phyloP scores from a whole-genome alignment of 2,888 invertebrate species.

The Gymnoscelis rufifasciata region DNA sequence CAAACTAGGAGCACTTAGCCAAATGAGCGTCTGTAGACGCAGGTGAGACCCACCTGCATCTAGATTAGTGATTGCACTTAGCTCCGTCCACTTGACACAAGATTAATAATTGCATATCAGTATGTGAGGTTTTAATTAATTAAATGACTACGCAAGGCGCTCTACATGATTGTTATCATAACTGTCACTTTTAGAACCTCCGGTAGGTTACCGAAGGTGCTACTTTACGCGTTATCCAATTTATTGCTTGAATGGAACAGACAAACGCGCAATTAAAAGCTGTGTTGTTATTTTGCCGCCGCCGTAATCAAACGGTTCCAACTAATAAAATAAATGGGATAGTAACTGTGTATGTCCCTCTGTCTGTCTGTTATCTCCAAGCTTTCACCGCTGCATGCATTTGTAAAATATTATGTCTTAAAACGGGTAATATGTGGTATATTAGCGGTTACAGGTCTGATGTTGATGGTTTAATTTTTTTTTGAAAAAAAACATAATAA shows the following conservation, averaged over 20 bases:
- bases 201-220: constrained; percentile 30
- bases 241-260: constrained; percentile 7
- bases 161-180: constrained; percentile 40
- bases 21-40: constrained; percentile 49
- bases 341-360: no score
- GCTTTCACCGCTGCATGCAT: no score
- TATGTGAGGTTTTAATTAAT: constrained; percentile 65
- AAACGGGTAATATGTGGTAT: no score
- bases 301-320: no score
- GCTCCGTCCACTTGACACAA: constrained; percentile 52
- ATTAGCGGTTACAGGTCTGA: no score
- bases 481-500: no score
- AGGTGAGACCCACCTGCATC: constrained; percentile 71
- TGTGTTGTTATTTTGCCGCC: neutral
- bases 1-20: constrained; percentile 50
- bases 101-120: constrained; percentile 60
- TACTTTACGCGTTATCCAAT: constrained; percentile 21
- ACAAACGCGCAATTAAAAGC: neutral
- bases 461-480: no score
- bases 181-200: constrained; percentile 42
- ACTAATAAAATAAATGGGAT: no score
- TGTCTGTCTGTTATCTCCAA: no score
- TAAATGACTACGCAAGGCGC: constrained; percentile 45
- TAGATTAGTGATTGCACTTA: constrained; percentile 70
- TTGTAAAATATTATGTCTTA: no score